Percentiles rank a stretch among this genome's conserved stretches.
Conservation (phyloP, 2,888 invertebrate species). For the Eucera pruinosa region DNA sequence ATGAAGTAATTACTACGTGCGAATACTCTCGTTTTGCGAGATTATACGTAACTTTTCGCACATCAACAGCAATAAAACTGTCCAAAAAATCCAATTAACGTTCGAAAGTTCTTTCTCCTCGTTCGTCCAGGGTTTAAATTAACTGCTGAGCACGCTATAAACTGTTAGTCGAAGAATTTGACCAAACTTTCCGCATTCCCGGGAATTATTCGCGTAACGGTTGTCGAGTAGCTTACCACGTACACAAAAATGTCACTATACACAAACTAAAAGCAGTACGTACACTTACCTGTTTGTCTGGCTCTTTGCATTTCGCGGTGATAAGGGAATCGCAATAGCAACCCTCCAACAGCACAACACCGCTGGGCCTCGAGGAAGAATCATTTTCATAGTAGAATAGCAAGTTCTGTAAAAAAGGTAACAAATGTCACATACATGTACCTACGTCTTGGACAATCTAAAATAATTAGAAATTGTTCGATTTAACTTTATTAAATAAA, state of each 20-base stretch:
- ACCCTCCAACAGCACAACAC: constrained; percentile 94
- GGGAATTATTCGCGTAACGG: background rate
- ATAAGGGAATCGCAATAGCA: constrained; percentile 94
- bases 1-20: background rate
- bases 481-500: no score
- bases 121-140: background rate
- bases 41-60: background rate
- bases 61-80: background rate
- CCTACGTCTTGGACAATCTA: no score
- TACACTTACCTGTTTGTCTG: constrained; percentile 84
- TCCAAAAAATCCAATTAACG: background rate
- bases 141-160: background rate
- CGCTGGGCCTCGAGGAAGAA: constrained; percentile 91
- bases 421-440: background rate
- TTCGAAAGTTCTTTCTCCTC: background rate
- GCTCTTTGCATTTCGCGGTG: constrained; percentile 85
- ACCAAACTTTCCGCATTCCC: background rate
- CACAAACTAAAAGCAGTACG: constrained; percentile 4
- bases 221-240: background rate
- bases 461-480: no score
- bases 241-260: background rate
- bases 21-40: background rate
- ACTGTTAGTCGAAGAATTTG: background rate
- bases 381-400: constrained; percentile 96
- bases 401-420: constrained; percentile 89